phyloP scores from a whole-genome alignment of 2,888 invertebrate genomes.

The Gasteruption jaculator region DNA sequence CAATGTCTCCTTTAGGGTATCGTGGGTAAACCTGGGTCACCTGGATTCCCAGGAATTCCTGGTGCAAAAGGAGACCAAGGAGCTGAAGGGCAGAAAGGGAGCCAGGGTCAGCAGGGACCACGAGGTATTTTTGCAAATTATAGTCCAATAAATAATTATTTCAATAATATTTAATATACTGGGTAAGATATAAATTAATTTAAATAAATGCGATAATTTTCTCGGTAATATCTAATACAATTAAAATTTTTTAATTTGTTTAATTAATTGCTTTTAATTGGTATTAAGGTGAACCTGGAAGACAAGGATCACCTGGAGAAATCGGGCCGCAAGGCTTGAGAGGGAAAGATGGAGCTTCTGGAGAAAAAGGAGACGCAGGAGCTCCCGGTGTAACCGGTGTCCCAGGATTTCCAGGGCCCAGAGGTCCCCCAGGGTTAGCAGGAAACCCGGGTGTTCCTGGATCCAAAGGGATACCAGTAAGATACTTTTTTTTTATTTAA shows the following conservation, averaged over 20 bases:
- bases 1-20: slow-evolving; percentile 58
- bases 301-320: slow-evolving; percentile 74
- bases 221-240: background rate
- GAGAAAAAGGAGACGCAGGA: slow-evolving; percentile 77
- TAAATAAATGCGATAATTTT: background rate
- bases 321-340: slow-evolving; percentile 68
- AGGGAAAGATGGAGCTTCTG: slow-evolving; percentile 77
- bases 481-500: slow-evolving; percentile 18
- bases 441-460: slow-evolving; percentile 74
- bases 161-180: slow-evolving; percentile 9
- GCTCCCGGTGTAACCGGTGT: slow-evolving; percentile 68
- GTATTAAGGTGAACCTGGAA: slow-evolving; percentile 66
- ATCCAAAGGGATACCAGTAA: slow-evolving; percentile 70
- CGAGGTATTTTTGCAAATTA: slow-evolving; percentile 53
- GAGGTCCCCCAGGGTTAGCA: slow-evolving; percentile 71
- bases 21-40: slow-evolving; percentile 76
- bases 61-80: slow-evolving; percentile 82
- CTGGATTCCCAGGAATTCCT: slow-evolving; percentile 79
- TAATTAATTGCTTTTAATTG: no score
- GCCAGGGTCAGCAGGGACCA: slow-evolving; percentile 76
- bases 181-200: no score
- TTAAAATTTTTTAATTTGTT: background rate
- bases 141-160: background rate
- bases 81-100: slow-evolving; percentile 70
- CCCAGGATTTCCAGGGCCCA: slow-evolving; percentile 78